A percentile compares a stretch with the other conserved stretches of the same genome.
These are phyloP conservation scores for Drosophila trapezifrons DNA, from an alignment of 1,140 invertebrate genomes.

Conservation along the genomic window DNA sequence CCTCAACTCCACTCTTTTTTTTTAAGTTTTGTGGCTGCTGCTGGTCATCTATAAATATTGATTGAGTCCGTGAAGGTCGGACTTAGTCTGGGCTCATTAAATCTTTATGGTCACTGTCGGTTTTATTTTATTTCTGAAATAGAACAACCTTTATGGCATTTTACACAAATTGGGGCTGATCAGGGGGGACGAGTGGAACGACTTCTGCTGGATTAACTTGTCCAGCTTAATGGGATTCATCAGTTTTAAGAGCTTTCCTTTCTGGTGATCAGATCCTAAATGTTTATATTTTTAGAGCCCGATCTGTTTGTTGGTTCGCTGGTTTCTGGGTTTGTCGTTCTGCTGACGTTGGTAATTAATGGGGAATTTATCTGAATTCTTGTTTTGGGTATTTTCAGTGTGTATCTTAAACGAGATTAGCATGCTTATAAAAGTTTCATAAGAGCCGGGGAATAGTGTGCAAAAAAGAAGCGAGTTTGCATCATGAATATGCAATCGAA, in stretches of 20 bases:
- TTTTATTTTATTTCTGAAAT: conserved; percentile 36
- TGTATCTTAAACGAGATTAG: conserved; percentile 39
- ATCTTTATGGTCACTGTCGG: conserved; percentile 29
- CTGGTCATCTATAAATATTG: conserved; percentile 47
- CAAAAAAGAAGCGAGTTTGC: conserved; percentile 32
- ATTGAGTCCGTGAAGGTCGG: conserved; percentile 41
- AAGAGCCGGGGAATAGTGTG: conserved; percentile 15
- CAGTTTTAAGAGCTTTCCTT: conserved; percentile 34
- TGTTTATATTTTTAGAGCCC: conserved; percentile 10
- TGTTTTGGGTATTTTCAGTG: conserved; percentile 38
- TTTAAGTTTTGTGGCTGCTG: conserved; percentile 26
- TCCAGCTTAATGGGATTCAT: conserved; percentile 23
- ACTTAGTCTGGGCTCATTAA: conserved; percentile 33
- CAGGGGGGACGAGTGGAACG: conserved; percentile 13
- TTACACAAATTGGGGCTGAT: conserved; percentile 35
- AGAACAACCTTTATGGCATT: conserved; percentile 43
- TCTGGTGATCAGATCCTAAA: conserved; percentile 23
- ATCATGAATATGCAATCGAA: conserved; percentile 49
- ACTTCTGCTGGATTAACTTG: conserved; percentile 44
- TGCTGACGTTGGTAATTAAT: conserved; percentile 46
- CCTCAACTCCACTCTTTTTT: conserved; percentile 43
- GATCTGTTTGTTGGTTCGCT: conserved; percentile 17
- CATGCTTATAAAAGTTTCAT: conserved; percentile 42
- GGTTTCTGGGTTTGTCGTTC: conserved; percentile 19
- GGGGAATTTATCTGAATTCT: conserved; percentile 40